Conservation (phyloP, 2,113 vertebrate genomes). For the Antennarius striatus region DNA sequence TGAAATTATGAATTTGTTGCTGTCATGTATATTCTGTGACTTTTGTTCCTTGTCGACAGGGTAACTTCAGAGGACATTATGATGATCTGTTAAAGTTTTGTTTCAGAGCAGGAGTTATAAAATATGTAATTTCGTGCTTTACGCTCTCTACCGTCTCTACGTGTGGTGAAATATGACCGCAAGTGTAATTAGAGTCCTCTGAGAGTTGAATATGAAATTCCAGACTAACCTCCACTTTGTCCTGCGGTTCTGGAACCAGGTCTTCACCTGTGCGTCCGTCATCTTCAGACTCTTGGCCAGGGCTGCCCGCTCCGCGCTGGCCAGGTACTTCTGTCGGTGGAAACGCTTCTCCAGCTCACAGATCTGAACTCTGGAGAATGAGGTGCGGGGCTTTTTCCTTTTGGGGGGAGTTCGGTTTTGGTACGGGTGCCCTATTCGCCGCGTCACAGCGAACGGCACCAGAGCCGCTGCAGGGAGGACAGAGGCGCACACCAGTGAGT, state of each 20-base stretch:
- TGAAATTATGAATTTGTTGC: no score
- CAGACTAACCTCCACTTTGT: constrained; percentile 88
- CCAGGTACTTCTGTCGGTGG: constrained; percentile 97
- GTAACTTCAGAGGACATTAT: no score
- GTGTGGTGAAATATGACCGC: no score
- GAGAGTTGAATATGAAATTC: background rate
- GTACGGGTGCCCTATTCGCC: constrained; percentile 95
- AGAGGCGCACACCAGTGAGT: constrained; percentile 17
- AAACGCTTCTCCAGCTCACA: constrained; percentile 98
- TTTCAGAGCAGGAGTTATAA: no score
- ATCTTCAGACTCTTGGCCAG: constrained; percentile 96
- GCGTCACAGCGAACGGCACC: constrained; percentile 94
- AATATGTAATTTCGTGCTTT: no score
- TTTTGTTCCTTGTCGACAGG: no score
- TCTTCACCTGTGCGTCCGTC: constrained; percentile 96
- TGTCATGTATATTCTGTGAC: no score
- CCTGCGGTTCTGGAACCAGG: constrained; percentile 84
- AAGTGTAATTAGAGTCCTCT: background rate
- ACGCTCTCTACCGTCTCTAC: no score
- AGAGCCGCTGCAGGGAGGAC: constrained; percentile 85
- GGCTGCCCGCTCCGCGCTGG: constrained; percentile 92
- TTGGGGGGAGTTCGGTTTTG: constrained; percentile 90
- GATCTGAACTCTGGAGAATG: constrained; percentile 96
- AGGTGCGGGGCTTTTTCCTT: constrained; percentile 97
- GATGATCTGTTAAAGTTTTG: no score